A percentile compares a stretch with the other conserved stretches of the same genome.
These are phyloP conservation scores for Plumapathes pennacea DNA, from an alignment of 92 coral and sea anemone species.

Conservation along the genomic window DNA sequence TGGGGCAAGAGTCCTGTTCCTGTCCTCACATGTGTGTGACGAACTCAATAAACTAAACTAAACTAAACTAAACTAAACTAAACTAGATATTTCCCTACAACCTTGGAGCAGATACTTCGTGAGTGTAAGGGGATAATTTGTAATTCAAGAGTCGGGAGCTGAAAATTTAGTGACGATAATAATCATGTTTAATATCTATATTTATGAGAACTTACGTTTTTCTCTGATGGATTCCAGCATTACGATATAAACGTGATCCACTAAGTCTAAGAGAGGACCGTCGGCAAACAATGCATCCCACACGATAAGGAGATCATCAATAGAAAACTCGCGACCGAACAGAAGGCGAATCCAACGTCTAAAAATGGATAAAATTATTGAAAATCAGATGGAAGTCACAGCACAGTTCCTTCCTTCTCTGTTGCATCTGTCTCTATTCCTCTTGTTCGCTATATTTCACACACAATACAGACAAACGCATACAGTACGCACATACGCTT, in stretches of 20 bases:
- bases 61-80: too few relatives aligned
- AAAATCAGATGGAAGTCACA: not conserved
- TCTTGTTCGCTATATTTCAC: not conserved
- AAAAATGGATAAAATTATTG: conserved; percentile 5
- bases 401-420: not conserved
- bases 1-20: too few relatives aligned
- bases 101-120: too few relatives aligned
- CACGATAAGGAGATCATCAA: conserved; percentile 78
- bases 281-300: conserved; percentile 99
- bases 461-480: not conserved
- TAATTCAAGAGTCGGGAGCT: too few relatives aligned
- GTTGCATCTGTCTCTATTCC: not conserved
- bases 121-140: too few relatives aligned
- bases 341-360: conserved; percentile 98
- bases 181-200: too few relatives aligned
- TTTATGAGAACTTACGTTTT: conserved; percentile 76
- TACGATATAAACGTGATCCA: conserved; percentile 82
- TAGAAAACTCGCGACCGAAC: conserved; percentile 95
- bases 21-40: too few relatives aligned
- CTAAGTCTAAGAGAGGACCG: conserved; percentile 83
- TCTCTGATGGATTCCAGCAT: conserved; percentile 84
- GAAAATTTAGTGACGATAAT: too few relatives aligned
- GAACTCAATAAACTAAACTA: too few relatives aligned
- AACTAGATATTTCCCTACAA: too few relatives aligned
- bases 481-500: too few relatives aligned